Evolutionary conservation across 1,140 invertebrate genomes (phyloP), one percentile per base, ranked within the genome.

Genomic region (Cydia fagiglandana): DNA sequence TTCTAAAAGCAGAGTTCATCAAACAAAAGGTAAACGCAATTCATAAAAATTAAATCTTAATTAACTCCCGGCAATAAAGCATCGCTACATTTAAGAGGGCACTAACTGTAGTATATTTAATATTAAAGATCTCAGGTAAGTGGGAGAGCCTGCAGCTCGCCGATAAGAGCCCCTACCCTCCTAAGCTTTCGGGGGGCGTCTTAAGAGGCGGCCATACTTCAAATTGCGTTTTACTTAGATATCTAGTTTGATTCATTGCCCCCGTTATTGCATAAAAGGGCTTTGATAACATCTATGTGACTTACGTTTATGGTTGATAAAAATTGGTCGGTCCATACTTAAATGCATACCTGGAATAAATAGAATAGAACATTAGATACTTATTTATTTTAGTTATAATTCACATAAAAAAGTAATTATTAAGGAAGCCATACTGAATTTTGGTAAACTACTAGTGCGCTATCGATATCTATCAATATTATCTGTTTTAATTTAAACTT

Each of bases 111-210:
- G 82, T 92, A 90, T 90, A 89, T 91, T 91, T 91, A 91, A 93
- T 93, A 93, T 91, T 93, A 93, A 91, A 91, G 86, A 93, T 93
- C 88, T 91, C 91, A 93, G 91, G 90, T 93, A 90, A 91, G 86
- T 88, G 87, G 86, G 81, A 86, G 87, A 83, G 91, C 85, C 90
- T 93, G 90, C 91, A 91, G 81, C 89, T 87, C 83, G 82, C 88
- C 89, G 91, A 93, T 93, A 93, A 93, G 88, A 79, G 75, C 84
- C 84, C 88, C 81, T 68, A 47, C 81, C 76, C 81, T 78, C 83
- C 78, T 77, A 28, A 64, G 56, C 64, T 86, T 90, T 89, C 88
- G 81, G 86, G 87, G 86, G 87, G 85, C 79, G 82, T 78, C 86
- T 91, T 92, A 89, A 91, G 86, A 90, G 84, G 85, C 83, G 83